A percentile compares a stretch with the other conserved stretches of the same genome.
These are phyloP conservation scores for Papilio polytes DNA, from an alignment of 1,140 invertebrate species.

Conservation along the genomic window DNA sequence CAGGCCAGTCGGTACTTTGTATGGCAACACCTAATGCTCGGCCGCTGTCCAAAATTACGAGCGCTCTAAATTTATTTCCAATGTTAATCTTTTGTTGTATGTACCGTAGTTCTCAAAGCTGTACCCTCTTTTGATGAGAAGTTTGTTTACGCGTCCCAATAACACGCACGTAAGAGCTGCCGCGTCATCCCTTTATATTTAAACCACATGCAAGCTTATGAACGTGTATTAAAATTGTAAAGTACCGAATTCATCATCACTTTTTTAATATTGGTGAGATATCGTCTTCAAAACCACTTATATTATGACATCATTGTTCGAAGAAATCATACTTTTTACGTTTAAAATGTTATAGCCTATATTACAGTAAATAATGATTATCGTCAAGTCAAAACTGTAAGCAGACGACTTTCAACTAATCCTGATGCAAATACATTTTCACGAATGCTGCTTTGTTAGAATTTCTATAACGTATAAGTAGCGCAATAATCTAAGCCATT, in stretches of 20 bases:
- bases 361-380: too few relatives aligned
- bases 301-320: too few relatives aligned
- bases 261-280: not conserved
- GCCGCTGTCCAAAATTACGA: conserved; percentile 65
- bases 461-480: not conserved
- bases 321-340: too few relatives aligned
- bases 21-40: conserved; percentile 57
- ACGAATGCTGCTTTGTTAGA: not conserved
- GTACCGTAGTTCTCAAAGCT: conserved; percentile 60
- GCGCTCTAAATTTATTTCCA: conserved; percentile 67
- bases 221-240: conserved; percentile 14
- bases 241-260: conserved; percentile 3
- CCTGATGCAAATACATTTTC: too few relatives aligned
- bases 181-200: conserved; percentile 28
- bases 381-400: too few relatives aligned
- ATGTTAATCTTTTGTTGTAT: conserved; percentile 75
- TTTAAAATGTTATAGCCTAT: too few relatives aligned
- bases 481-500: not conserved
- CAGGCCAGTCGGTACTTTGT: conserved; percentile 36
- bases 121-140: conserved; percentile 60
- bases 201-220: conserved; percentile 32
- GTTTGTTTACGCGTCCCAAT: conserved; percentile 45
- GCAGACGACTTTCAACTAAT: too few relatives aligned
- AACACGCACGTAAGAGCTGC: conserved; percentile 21
- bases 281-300: not conserved